A percentile compares a stretch with the other conserved stretches of the same genome.
Evolutionary conservation across 2,113 vertebrate genomes (phyloP).

Genomic region (Phylloscopus whistleri): DNA sequence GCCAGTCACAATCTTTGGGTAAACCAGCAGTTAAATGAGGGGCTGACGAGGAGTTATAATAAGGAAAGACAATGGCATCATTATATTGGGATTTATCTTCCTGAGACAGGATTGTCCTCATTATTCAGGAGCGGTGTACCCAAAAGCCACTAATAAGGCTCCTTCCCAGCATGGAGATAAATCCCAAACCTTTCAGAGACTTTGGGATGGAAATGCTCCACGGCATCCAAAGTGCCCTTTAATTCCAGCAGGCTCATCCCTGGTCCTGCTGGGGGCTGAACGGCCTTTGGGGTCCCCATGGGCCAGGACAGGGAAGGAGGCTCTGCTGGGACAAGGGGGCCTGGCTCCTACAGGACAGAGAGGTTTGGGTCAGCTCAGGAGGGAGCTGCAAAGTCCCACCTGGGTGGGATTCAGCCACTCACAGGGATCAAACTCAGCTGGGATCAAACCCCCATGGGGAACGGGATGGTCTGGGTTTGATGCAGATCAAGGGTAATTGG

Average conservation of each 20-base stretch:
- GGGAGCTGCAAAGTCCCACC: neutral
- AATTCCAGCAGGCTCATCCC: accelerated
- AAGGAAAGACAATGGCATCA: slow-evolving; percentile 62
- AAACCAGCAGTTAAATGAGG: slow-evolving; percentile 56
- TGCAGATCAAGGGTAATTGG: neutral
- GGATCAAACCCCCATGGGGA: accelerated
- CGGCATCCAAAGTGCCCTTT: neutral
- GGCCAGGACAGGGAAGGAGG: neutral
- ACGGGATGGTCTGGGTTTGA: accelerated
- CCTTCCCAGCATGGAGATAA: slow-evolving; percentile 45
- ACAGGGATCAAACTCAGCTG: no score
- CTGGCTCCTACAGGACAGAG: neutral
- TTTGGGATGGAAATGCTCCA: slow-evolving; percentile 10
- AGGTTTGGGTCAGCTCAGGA: accelerated
- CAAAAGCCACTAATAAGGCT: slow-evolving; percentile 59
- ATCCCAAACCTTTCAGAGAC: neutral
- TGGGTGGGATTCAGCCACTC: accelerated
- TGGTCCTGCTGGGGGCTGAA: neutral
- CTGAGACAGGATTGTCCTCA: slow-evolving; percentile 41
- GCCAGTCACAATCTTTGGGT: slow-evolving; percentile 57
- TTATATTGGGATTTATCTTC: slow-evolving; percentile 66
- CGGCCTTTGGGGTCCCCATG: accelerated
- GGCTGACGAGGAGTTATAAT: slow-evolving; percentile 28
- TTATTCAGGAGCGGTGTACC: slow-evolving; percentile 51
- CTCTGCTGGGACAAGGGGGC: neutral